These are phyloP conservation scores for Odontothrips loti DNA, from an alignment of 2,888 invertebrate species.

Conservation along the genomic window DNA sequence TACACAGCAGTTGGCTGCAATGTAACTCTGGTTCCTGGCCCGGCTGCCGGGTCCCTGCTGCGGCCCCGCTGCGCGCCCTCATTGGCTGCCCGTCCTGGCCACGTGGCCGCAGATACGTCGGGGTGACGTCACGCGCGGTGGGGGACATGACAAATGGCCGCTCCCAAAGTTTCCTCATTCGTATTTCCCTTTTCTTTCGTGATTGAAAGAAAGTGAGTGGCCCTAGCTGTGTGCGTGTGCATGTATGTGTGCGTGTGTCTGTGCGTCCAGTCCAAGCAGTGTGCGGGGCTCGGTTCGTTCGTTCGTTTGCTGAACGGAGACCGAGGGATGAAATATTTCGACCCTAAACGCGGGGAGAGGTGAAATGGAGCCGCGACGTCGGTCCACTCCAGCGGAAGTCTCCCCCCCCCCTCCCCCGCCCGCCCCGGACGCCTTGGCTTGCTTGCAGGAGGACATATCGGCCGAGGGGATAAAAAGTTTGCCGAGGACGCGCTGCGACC, in stretches of 20 bases:
- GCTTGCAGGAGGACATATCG: not conserved
- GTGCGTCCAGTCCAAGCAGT: not conserved
- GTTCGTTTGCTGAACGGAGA: not conserved
- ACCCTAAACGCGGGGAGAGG: no score
- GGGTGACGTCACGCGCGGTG: no score
- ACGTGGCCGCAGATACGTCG: no score
- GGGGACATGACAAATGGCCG: slow-evolving; percentile 2
- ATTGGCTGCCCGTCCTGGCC: no score
- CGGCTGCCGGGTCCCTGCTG: no score
- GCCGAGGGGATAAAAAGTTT: slow-evolving; percentile 16
- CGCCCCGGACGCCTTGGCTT: not conserved
- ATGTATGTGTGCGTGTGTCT: not conserved
- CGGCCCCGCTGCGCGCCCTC: no score
- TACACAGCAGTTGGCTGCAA: no score
- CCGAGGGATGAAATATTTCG: slow-evolving; percentile 5
- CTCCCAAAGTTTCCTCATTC: slow-evolving; percentile 3
- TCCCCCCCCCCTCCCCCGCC: not conserved
- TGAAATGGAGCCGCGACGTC: no score
- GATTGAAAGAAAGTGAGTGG: slow-evolving; percentile 15
- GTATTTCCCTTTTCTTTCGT: slow-evolving; percentile 8
- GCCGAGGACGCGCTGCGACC: not conserved
- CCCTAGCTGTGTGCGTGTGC: not conserved
- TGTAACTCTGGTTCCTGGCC: no score
- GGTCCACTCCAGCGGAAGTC: not conserved
- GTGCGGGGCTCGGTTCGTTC: not conserved